Percentiles rank a stretch among this genome's conserved stretches.
phyloP scores from a whole-genome alignment of 2,888 invertebrate genomes.

The Geotrupes spiniger region DNA sequence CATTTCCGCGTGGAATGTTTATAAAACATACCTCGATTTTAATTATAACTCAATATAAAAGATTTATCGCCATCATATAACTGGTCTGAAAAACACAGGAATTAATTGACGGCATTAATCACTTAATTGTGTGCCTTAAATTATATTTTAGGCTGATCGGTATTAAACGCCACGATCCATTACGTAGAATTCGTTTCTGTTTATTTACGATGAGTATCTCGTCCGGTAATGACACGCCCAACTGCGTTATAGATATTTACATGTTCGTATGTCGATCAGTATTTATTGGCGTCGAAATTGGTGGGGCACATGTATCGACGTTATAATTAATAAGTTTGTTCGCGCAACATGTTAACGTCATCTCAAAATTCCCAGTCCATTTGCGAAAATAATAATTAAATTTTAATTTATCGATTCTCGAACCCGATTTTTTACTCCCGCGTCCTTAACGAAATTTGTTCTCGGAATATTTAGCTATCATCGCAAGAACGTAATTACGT shows the following conservation, averaged over 20 bases:
- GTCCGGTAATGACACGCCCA: conserved; percentile 13
- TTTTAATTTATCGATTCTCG: conserved; percentile 21
- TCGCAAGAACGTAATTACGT: too few relatives aligned
- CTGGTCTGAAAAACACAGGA: too few relatives aligned
- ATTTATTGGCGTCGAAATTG: conserved; percentile 14
- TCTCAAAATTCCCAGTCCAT: neutral
- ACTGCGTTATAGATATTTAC: conserved; percentile 17
- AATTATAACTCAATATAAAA: too few relatives aligned
- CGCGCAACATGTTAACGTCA: neutral
- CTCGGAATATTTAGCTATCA: too few relatives aligned
- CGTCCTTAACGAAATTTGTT: conserved; percentile 11
- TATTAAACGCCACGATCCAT: too few relatives aligned
- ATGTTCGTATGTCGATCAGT: conserved; percentile 11
- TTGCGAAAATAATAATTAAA: conserved; percentile 17
- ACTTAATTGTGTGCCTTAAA: too few relatives aligned
- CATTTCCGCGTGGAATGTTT: too few relatives aligned
- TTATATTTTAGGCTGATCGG: too few relatives aligned
- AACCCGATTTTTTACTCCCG: conserved; percentile 15
- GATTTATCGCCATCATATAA: too few relatives aligned
- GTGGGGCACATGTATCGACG: neutral
- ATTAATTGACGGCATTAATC: too few relatives aligned
- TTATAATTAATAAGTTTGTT: neutral
- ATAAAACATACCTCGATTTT: too few relatives aligned
- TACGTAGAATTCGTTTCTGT: too few relatives aligned
- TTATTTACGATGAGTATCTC: neutral